Percentiles rank a stretch among this genome's conserved stretches.
Conservation (phyloP, 2,797 vertebrate genomes). For the Euphonia xanthogaster region DNA sequence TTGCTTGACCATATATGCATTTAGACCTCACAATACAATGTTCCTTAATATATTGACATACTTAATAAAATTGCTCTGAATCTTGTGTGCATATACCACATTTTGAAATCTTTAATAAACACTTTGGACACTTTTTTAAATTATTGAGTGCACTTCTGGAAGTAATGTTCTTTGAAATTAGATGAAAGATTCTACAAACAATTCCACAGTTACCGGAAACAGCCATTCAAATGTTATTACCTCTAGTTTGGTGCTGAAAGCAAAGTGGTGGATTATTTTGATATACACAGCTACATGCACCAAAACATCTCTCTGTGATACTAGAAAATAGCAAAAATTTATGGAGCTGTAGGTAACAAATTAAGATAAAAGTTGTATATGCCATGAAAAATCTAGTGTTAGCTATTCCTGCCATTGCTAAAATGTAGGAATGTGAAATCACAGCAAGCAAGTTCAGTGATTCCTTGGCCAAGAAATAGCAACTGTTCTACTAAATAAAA, state of each 20-base stretch:
- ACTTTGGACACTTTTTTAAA: not conserved
- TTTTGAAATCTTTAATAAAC: constrained; percentile 16
- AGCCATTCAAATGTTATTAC: not conserved
- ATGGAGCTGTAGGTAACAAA: not conserved
- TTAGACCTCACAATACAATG: not conserved
- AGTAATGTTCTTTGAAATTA: constrained; percentile 7
- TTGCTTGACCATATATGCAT: not conserved
- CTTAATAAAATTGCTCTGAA: not conserved
- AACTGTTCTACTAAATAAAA: not conserved
- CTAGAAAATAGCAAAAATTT: not conserved
- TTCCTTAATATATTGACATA: not conserved
- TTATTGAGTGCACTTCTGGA: not conserved
- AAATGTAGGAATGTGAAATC: not conserved
- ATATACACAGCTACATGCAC: not conserved
- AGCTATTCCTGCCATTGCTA: not conserved
- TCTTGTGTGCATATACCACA: not conserved
- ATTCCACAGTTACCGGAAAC: not conserved
- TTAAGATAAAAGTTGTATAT: not conserved
- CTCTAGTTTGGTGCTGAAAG: not conserved
- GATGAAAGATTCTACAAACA: constrained; percentile 19
- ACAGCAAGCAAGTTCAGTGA: not conserved
- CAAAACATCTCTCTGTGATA: not conserved
- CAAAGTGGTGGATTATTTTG: not conserved
- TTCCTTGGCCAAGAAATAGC: not conserved
- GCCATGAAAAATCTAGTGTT: not conserved